phyloP scores from a whole-genome alignment of 2,113 vertebrate species.

The Lanius ludovicianus region DNA sequence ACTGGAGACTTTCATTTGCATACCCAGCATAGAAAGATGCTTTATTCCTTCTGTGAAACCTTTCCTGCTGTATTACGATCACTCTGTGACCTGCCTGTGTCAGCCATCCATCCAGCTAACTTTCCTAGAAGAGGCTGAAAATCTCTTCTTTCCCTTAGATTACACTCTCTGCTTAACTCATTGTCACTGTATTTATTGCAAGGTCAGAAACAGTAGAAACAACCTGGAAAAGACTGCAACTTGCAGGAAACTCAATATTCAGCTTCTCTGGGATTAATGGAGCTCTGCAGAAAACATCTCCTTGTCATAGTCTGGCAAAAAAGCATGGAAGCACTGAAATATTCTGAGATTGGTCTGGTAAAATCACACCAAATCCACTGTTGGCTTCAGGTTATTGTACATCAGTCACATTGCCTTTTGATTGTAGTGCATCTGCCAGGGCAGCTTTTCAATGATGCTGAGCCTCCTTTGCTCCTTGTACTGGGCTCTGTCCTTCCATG shows the following conservation, averaged over 20 bases:
- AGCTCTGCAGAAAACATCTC: neutral
- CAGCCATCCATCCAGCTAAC: neutral
- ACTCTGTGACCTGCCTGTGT: neutral
- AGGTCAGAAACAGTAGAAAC: slow-evolving; percentile 1
- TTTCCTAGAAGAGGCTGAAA: slow-evolving; percentile 22
- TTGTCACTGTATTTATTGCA: slow-evolving; percentile 1
- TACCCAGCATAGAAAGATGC: neutral
- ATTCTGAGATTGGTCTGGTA: neutral
- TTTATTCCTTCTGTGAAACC: neutral
- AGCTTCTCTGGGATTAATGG: neutral
- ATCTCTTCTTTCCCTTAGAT: neutral
- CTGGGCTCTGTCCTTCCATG: neutral
- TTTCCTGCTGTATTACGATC: neutral
- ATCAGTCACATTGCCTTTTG: neutral
- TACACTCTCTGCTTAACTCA: neutral
- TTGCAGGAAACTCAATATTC: neutral
- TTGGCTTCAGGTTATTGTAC: neutral
- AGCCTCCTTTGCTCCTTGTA: neutral
- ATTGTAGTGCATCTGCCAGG: neutral
- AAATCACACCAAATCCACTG: neutral
- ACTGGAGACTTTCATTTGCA: neutral
- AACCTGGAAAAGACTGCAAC: neutral
- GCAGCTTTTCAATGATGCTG: neutral
- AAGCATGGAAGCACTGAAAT: neutral
- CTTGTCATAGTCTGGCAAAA: neutral